Base-by-base conservation (phyloP, 1,140 invertebrate species). In the Caenorhabditis elegans region DNA sequence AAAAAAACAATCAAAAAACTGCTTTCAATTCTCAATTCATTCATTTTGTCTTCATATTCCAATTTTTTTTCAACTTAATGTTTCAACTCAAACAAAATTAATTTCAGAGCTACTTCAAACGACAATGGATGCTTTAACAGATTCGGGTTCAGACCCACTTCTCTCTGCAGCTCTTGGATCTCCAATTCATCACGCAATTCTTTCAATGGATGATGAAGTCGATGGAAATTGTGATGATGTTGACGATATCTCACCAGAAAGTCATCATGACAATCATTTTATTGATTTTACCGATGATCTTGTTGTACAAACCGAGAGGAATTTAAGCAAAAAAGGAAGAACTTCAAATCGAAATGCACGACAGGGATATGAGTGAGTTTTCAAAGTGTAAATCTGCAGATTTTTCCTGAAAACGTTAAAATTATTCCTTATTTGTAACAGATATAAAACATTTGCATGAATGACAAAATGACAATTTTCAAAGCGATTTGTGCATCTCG, bases 81-180 rank as follows among this genome's bases (percentile, higher is more conserved):
- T n/a, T n/a, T n/a, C n/a, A n/a, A n/a, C n/a, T n/a, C n/a, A n/a
- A n/a, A n/a, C n/a, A n/a, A n/a, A n/a, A n/a, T n/a, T n/a, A n/a
- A 43, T 43, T 43, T 43, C 39, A 43, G 39, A 43, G 5, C 15
- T n/a, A n/a, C n/a, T n/a, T n/a, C n/a, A n/a, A n/a, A 15, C 39
- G 22, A 19, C 3, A 22, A 70, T 70, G 60, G 60, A 70, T 39
- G 60, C 60, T 17, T n/a, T 70, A 19, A 70, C 60, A 70, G 34
- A 70, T 24, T 36, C 60, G 60, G 60, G 60, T 11, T 70, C 60
- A 15, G 82, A 84, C 48, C 82, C 82, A 19, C 75, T 84, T n/a
- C 82, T 84, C 65, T 77, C 65, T 13, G 82, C 82, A 15, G 70
- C 82, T 3, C 79, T 84, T 19, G 53, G 39, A 34, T 49, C 53